Conservation (phyloP, 2,797 vertebrate genomes). For the Mormyrus proboscirostris region DNA sequence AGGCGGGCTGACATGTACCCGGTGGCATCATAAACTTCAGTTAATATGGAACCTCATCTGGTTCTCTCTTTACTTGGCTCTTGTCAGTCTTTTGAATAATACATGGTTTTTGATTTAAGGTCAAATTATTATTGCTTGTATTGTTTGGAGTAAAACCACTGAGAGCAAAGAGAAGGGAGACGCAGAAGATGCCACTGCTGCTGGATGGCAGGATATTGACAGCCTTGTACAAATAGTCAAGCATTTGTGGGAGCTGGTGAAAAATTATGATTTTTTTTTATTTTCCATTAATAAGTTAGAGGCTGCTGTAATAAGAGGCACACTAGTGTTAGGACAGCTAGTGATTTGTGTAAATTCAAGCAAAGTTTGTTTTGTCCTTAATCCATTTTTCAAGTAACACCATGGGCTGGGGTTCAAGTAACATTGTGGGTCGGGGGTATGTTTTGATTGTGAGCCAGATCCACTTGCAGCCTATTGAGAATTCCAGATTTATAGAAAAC, state of each 20-base stretch:
- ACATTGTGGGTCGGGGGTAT: background rate
- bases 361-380: background rate
- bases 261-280: background rate
- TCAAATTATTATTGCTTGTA: background rate
- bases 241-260: background rate
- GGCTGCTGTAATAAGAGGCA: background rate
- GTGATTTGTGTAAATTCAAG: background rate
- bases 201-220: background rate
- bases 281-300: background rate
- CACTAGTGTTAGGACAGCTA: background rate
- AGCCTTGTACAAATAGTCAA: background rate
- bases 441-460: background rate
- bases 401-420: background rate
- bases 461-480: background rate
- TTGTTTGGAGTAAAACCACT: background rate
- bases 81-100: background rate
- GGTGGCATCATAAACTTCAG: background rate
- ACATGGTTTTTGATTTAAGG: background rate
- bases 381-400: background rate
- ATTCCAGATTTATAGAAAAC: background rate
- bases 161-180: background rate
- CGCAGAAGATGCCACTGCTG: background rate
- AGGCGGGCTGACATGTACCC: background rate
- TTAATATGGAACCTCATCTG: background rate
- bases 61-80: background rate